phyloP scores from a whole-genome alignment of 2,113 vertebrate species.

The Platanista minor region DNA sequence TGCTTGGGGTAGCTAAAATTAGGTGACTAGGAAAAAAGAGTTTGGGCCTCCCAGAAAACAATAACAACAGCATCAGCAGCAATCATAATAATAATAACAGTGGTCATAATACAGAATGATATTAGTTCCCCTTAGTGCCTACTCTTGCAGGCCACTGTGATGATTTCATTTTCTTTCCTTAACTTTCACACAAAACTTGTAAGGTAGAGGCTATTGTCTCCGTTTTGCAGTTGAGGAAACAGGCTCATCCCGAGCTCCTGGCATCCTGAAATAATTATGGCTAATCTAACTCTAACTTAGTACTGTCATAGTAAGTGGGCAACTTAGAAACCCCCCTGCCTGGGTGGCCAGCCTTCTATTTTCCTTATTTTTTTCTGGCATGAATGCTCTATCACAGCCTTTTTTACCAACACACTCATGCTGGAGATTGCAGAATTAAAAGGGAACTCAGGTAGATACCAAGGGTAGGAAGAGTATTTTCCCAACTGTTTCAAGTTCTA shows the following conservation, averaged over 20 bases:
- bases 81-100: not conserved
- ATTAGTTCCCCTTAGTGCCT: fast-evolving
- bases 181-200: not conserved
- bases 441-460: not conserved
- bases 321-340: not conserved
- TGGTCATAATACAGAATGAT: not conserved
- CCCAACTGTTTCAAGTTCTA: not conserved
- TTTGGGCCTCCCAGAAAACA: not conserved
- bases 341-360: not conserved
- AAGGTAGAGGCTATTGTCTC: not conserved
- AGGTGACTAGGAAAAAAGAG: not conserved
- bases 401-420: not conserved
- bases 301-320: fast-evolving
- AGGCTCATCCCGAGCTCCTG: fast-evolving
- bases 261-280: not conserved
- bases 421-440: not conserved
- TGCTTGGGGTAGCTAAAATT: not conserved
- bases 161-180: not conserved
- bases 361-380: not conserved
- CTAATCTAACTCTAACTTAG: not conserved
- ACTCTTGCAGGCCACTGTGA: not conserved
- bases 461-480: not conserved
- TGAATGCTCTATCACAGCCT: not conserved
- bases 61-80: too few species aligned
- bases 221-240: not conserved